A percentile compares a stretch with the other conserved stretches of the same genome.
Evolutionary conservation across 1,140 invertebrate species (phyloP).

Genomic region (Drosophila lacertosa): DNA sequence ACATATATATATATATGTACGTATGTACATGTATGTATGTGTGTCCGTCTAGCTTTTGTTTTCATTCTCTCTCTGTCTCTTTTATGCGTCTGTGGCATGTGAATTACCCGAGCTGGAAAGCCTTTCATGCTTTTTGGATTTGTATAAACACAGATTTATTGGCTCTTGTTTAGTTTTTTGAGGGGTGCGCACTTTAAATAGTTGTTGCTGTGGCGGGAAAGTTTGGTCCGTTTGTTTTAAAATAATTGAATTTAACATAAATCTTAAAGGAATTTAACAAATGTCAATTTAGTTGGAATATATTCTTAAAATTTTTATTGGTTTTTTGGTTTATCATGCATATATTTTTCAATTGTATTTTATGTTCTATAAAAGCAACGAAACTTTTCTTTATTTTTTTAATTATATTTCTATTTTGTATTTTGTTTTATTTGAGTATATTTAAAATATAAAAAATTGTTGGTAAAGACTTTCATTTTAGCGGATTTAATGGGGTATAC

Average conservation of each 20-base stretch:
- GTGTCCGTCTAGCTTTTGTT: conserved; percentile 38
- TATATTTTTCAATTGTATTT: neutral
- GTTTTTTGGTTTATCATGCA: neutral
- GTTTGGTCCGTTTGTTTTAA: neutral
- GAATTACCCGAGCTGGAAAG: conserved; percentile 59
- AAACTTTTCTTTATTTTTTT: neutral
- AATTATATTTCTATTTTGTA: no score
- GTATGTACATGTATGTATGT: no score
- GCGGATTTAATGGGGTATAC: no score
- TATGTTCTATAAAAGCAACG: neutral
- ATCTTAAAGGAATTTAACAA: conserved; percentile 1
- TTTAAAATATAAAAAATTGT: no score
- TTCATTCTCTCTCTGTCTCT: neutral
- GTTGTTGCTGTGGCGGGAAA: conserved; percentile 5
- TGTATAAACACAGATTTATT: conserved; percentile 82
- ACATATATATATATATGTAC: no score
- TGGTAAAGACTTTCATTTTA: no score
- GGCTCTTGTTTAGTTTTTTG: conserved; percentile 44
- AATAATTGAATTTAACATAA: conserved; percentile 17
- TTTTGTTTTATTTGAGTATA: no score
- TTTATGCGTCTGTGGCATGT: conserved; percentile 44
- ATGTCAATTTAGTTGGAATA: conserved; percentile 1
- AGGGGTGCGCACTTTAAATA: conserved; percentile 26
- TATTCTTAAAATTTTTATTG: neutral
- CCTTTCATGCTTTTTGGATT: conserved; percentile 74